Conservation (phyloP, 2,113 vertebrate species). For the Xenus cinereus region DNA sequence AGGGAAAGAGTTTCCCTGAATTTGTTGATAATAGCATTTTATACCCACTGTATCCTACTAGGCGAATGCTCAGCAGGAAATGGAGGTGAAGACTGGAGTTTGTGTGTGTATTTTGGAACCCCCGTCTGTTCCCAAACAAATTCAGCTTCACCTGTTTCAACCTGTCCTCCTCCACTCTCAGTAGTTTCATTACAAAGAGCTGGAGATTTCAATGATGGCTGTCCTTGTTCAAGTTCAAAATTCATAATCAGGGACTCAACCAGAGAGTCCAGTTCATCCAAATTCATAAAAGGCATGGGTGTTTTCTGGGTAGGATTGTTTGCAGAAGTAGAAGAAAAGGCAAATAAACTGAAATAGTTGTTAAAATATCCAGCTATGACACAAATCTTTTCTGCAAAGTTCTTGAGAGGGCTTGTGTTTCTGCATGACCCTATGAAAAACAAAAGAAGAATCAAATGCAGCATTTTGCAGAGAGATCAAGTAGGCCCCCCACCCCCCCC, state of each 20-base stretch:
- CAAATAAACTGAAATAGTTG: conserved; percentile 38
- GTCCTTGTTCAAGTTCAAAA: conserved; percentile 57
- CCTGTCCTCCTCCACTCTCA: background rate
- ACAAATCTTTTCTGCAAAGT: conserved; percentile 60
- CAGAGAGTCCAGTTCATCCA: conserved; percentile 71
- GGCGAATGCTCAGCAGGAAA: background rate
- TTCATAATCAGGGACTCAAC: conserved; percentile 73
- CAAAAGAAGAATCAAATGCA: background rate
- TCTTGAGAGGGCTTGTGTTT: conserved; percentile 42
- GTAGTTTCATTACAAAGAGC: background rate
- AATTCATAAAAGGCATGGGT: background rate
- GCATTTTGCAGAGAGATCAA: background rate
- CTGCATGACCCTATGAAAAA: conserved; percentile 16
- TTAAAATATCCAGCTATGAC: conserved; percentile 67
- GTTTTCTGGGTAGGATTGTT: background rate
- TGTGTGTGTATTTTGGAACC: conserved; percentile 56
- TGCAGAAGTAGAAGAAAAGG: background rate
- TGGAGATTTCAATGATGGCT: background rate
- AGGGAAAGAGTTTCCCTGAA: background rate
- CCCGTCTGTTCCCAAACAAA: background rate
- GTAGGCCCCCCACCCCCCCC: background rate
- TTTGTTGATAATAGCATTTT: conserved; percentile 12
- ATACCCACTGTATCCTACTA: conserved; percentile 82
- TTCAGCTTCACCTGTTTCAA: background rate
- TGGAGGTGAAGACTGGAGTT: background rate